Base-by-base conservation (phyloP, 30 jellyfish, hydroid and myxozoan species). In the Mastigias papua region DNA sequence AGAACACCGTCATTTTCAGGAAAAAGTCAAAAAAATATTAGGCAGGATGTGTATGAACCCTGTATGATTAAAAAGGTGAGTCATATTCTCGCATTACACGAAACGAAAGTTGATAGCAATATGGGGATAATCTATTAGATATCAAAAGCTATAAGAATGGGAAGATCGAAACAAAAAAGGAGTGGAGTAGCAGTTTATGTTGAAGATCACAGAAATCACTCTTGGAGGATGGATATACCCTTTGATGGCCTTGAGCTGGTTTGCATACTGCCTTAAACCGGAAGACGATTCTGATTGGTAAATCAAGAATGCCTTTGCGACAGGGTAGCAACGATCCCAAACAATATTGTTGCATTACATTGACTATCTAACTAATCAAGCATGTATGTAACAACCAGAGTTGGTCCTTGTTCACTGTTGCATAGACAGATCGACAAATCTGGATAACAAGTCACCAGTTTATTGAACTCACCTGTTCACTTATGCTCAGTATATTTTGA, bases 41-140 rank as follows among this genome's bases (percentile, higher is more conserved):
- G n/a, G n/a, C n/a, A n/a, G n/a, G n/a, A n/a, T n/a, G n/a, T n/a
- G n/a, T n/a, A n/a, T n/a, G n/a, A n/a, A n/a, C n/a, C n/a, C n/a
- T n/a, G n/a, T 22, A 21, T 76, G 2, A 54, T 26, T 16, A 62
- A 54, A 27, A 29, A 37, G 13, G 76, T n/a, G 63, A 50, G 49
- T 30, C 75, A 49, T 16, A 76, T 76, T 19, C 75, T 76, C 37
- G 85, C 85, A 63, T 30, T 77, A 32, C 51, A 77, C 33, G 88
- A 77, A 25, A 77, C 77, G 20, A 77, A 77, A 58, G 4, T 42
- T 25, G 69, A 69, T 31, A 10, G 32, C 2, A 65, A 65, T 26
- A 65, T 65, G 2, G 76, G n/a, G 50, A 65, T 65, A 20, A 25
- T 65, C 4, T 65, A 13, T 19, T 65, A 28, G 23, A 31, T 65